Evolutionary conservation across 2,113 vertebrate species (phyloP).

Genomic region (Phasianus colchicus): DNA sequence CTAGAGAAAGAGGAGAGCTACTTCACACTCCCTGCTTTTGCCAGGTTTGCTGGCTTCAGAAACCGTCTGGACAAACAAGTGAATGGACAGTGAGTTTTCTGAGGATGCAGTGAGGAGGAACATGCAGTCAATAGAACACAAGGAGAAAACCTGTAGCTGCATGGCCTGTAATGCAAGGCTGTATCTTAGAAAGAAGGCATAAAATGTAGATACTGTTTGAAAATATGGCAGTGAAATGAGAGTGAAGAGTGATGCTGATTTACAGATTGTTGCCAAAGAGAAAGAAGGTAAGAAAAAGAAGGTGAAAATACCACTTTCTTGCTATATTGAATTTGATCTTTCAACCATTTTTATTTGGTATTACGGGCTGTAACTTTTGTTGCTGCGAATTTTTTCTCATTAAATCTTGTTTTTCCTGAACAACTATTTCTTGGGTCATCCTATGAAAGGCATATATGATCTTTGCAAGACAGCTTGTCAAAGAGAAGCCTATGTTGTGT

Average conservation of each 20-base stretch:
- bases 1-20: neutral
- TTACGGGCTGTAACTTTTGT: neutral
- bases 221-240: accelerated
- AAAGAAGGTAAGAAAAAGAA: neutral
- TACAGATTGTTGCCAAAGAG: neutral
- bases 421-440: neutral
- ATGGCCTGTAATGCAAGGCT: neutral
- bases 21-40: neutral
- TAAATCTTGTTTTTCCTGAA: neutral
- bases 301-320: neutral
- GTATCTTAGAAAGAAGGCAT: neutral
- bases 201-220: neutral
- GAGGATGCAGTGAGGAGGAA: neutral
- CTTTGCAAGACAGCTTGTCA: neutral
- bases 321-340: neutral
- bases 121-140: neutral
- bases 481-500: neutral
- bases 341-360: neutral
- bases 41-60: neutral
- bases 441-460: accelerated
- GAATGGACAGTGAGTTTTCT: neutral
- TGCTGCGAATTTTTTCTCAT: neutral
- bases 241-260: neutral
- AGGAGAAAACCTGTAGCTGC: neutral
- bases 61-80: neutral